Evolutionary conservation across 1,140 invertebrate genomes (phyloP), one percentile per base, ranked within the genome.

Genomic region (Anoplolepis gracilipes): DNA sequence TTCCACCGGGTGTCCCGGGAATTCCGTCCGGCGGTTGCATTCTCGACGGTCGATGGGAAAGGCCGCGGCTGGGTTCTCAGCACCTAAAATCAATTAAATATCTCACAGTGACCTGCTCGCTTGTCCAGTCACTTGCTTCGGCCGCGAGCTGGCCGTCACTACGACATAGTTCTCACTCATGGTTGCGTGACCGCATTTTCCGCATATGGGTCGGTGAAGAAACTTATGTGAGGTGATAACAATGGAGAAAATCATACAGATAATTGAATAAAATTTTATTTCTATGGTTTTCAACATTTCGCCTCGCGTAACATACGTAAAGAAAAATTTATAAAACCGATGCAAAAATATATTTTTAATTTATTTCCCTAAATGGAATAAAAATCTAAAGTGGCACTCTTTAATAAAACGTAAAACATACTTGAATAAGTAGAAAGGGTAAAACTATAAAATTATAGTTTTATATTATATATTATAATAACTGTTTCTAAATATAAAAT

Each of bases 51-150:
- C 79, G 87, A 65, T 84, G 90, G 85, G 86, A 86, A 91, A 91
- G 89, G 84, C 82, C 84, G 55, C 64, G 85, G 57, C 88, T 75
- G 76, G 46, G 53, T 22, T 85, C 36, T 69, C 69, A 70, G 36
- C 85, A 81, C 90, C 88, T 89, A 84, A 89, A n/a, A 91, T 91
- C 90, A 91, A 91, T 91, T 91, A 91, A 91, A 91, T 91, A 91
- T 91, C 86, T 89, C 76, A 61, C 67, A 25, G 36, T 70, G 84
- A 65, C 53, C 64, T 30, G 57, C 69, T 39, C 55, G 76, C 61
- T 25, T n/a, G 28, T 39, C 57, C n/a, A 42, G 6, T 30, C 33
- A 61, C 55, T 62, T 22, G 16, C 59, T n/a, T n/a, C n/a, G n/a
- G 46, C 57, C 22, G 46, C 42, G 19, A 69, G 33, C 62, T 67